These are phyloP conservation scores for Melanotaenia nigrans DNA, from an alignment of 2,797 vertebrate genomes.

Conservation along the genomic window DNA sequence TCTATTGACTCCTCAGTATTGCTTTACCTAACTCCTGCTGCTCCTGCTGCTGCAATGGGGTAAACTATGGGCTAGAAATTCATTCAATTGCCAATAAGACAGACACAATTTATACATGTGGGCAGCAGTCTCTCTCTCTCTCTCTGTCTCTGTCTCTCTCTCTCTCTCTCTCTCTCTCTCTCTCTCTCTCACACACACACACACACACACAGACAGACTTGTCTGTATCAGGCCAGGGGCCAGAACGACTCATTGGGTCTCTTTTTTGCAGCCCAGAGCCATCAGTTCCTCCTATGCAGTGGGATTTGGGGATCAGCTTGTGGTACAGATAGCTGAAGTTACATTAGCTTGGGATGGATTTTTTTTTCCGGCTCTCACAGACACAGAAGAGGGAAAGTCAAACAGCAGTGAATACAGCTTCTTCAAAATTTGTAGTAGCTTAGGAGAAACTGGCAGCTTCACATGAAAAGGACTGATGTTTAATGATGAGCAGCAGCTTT, in stretches of 20 bases:
- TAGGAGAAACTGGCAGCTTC: conserved; percentile 15
- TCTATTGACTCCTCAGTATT: neutral
- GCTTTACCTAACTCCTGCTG: conserved; percentile 6
- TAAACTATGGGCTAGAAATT: conserved; percentile 55
- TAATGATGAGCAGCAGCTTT: conserved; percentile 31
- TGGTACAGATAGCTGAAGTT: conserved; percentile 45
- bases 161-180: conserved; percentile 7
- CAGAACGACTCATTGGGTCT: conserved; percentile 16
- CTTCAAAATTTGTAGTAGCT: conserved; percentile 26
- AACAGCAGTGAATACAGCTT: conserved; percentile 16
- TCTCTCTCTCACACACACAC: conserved; percentile 16
- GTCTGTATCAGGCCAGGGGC: conserved; percentile 41
- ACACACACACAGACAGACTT: conserved; percentile 14
- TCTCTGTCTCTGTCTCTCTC: too few relatives aligned
- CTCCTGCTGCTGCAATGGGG: conserved; percentile 18
- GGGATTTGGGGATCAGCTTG: conserved; percentile 6
- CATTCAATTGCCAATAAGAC: conserved; percentile 65
- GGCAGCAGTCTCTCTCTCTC: conserved; percentile 19
- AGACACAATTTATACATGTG: conserved; percentile 29
- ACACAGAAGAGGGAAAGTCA: conserved; percentile 16
- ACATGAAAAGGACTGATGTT: conserved; percentile 19
- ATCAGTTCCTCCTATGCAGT: conserved; percentile 31
- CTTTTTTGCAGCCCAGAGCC: conserved; percentile 26
- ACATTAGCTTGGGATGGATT: conserved; percentile 45
- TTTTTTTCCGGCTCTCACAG: conserved; percentile 30